phyloP scores from a whole-genome alignment of 2,113 vertebrate species.

The Stictonetta naevosa region DNA sequence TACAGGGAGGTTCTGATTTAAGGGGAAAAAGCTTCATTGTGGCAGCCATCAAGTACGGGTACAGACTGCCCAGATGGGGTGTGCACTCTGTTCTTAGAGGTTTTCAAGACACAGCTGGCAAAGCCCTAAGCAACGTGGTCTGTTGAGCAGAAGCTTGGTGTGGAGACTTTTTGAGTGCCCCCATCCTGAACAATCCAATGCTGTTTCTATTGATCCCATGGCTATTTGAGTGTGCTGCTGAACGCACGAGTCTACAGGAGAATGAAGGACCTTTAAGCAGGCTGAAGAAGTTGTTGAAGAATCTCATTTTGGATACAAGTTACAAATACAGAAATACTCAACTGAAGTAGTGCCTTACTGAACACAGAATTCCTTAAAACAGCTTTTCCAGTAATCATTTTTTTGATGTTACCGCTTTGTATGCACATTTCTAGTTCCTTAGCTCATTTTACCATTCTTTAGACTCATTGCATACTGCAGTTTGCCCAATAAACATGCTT shows the following conservation, averaged over 20 bases:
- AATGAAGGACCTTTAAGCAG: neutral
- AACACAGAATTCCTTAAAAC: neutral
- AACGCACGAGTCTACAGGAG: neutral
- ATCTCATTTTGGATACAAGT: neutral
- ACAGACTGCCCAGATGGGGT: rapidly evolving
- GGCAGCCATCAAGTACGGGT: neutral
- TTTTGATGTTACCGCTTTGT: neutral
- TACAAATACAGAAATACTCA: neutral
- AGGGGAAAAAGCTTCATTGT: neutral
- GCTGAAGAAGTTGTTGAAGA: neutral
- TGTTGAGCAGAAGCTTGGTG: neutral
- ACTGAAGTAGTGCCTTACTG: neutral
- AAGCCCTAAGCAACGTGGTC: neutral
- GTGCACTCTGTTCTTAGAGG: neutral
- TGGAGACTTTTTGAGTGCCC: neutral
- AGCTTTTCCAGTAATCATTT: neutral
- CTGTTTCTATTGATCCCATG: neutral
- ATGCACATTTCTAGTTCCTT: neutral
- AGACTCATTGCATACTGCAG: neutral
- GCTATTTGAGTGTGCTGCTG: neutral
- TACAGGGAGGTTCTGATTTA: neutral
- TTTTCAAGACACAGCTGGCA: neutral
- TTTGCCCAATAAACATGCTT: neutral
- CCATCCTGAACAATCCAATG: neutral
- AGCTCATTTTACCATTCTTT: neutral